Evolutionary conservation across 1,140 invertebrate genomes (phyloP), one percentile per base, ranked within the genome.

Genomic region (Muscidifurax raptorellus): DNA sequence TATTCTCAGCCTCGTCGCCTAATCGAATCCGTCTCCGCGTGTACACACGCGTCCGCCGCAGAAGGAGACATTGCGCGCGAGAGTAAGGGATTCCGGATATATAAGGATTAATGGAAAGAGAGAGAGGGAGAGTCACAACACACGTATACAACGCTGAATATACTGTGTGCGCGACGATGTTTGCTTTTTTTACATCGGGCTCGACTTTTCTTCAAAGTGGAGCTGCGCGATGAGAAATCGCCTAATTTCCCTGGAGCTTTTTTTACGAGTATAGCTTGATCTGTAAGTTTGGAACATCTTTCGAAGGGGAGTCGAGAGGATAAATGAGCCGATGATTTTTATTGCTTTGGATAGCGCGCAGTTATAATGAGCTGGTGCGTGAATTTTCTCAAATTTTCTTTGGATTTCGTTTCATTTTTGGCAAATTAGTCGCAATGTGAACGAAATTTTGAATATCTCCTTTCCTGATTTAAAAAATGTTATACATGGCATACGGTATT

Each of bases 201-300:
- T 52, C 52, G 71, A 72, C 22, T 28, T 30, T 30, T 69, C n/a
- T n/a, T 69, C 66, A 27, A 69, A 69, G 25, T 69, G 25, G 27
- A 69, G 36, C 59, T n/a, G 66, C 22, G 76, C 30, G 76, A 80
- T 83, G 82, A 86, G 83, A 86, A 87, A 83, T 88, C 36, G 59
- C 66, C 66, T 86, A 81, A 86, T 87, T 87, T 87, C 86, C 83
- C 87, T 15, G 25, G 86, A 87, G 86, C 72, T 80, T 76, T 52
- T 80, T 40, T 40, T 30, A 59, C 44, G 27, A 72, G 36, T 10
- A n/a, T 6, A 40, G 36, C 36, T 40, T 52, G 40, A 22, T 74
- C 66, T 75, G 69, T 82, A 75, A 75, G 64, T 64, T 80, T 22
- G 5, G 22, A 30, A 0, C 30, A 2, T 64, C 32, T 47, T 22